Percentiles rank a stretch among this genome's conserved stretches.
Evolutionary conservation across 2,113 vertebrate species (phyloP).

Genomic region (Ibidorhyncha struthersii): DNA sequence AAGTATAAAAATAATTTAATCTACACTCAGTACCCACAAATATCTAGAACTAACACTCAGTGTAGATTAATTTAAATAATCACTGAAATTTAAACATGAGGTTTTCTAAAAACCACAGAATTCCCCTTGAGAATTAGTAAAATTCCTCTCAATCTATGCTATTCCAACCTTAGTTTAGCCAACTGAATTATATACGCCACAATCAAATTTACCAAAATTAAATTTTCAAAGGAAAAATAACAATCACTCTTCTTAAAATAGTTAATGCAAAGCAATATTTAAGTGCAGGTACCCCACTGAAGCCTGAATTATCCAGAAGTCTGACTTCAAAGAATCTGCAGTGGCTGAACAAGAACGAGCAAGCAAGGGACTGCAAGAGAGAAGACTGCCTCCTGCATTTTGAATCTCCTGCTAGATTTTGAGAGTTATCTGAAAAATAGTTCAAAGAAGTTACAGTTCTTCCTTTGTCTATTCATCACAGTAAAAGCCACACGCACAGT

Average conservation of each 20-base stretch:
- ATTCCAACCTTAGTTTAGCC: not conserved
- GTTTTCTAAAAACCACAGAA: not conserved
- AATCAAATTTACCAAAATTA: not conserved
- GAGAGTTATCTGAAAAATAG: not conserved
- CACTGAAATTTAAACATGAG: not conserved
- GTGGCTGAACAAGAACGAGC: not conserved
- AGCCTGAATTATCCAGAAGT: not conserved
- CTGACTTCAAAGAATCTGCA: constrained; percentile 15
- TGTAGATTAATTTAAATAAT: not conserved
- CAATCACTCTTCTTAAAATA: not conserved
- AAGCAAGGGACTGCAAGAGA: not conserved
- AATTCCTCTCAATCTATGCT: not conserved
- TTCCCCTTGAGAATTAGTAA: not conserved
- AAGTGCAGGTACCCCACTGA: not conserved
- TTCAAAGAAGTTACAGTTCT: constrained; percentile 40
- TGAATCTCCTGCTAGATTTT: constrained; percentile 10
- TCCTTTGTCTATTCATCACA: not conserved
- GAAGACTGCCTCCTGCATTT: not conserved
- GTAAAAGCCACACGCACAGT: not conserved
- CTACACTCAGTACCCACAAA: not conserved
- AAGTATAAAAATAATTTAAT: not conserved
- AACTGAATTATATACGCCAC: not conserved
- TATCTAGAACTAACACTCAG: not conserved
- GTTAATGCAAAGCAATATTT: not conserved
- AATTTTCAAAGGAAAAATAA: not conserved